Base-by-base conservation (phyloP, 2,113 vertebrate genomes). In the Machaerirhynchus nigripectus region DNA sequence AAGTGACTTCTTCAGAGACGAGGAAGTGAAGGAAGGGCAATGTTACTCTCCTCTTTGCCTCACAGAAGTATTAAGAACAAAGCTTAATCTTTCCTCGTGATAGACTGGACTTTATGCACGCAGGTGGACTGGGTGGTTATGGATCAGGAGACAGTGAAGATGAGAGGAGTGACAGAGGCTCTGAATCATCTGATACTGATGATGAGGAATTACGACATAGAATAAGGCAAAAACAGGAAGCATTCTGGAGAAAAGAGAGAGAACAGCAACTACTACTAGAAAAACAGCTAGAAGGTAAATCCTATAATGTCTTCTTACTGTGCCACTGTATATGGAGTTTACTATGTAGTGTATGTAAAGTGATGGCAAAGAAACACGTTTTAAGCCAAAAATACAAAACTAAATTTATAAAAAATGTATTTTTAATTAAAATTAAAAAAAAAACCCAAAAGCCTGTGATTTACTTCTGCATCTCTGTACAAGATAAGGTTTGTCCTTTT, bases 51-150 rank as follows among this genome's bases (percentile, higher is more conserved):
- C 96, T 97, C 96, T 98, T 96, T 69, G 97, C 97, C 96, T 95
- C 96, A 95, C 93, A 97, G 95, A 97, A 97, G 87, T 98, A 95
- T 97, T 98, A 97, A 97, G 95, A 97, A 71, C 87, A 78, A 91
- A 92, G 55, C 91, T 90, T 97, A 87, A 89, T 84, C 91, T 98
- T 98, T 92, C 96, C 97, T 92, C 89, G 69, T 98, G 97, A 98
- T 98, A 97, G 98, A 98, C 96, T 98, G 97, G 98, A 97, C 98
- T 99, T 98, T 99, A 98, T 99, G 98, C 98, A 99, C 98, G 98
- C 99, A 99, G 99, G 99, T 98, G 99, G 99, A 97, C 98, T 99
- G 97, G 99, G 99, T 97, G 99, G 99, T 97, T 99, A 99, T 97
- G 99, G 99, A 97, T 99, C 99, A 89, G 99, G 99, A 95, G 99